Evolutionary conservation across 2,113 vertebrate species (phyloP).

Genomic region (Oncorhynchus mykiss): DNA sequence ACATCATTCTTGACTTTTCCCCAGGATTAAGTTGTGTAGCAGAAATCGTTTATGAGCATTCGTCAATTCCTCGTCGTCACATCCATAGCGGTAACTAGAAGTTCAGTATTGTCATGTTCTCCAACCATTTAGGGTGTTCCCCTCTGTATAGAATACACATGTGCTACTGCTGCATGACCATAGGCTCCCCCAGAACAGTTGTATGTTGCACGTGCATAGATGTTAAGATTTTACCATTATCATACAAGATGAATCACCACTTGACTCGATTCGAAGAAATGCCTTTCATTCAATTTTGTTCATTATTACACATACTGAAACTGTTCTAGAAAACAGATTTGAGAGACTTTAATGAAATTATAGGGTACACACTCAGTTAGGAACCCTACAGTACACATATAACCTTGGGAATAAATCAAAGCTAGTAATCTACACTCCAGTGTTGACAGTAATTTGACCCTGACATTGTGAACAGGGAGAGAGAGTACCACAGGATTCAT

Average conservation of each 20-base stretch:
- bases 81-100: slow-evolving; percentile 24
- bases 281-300: not conserved
- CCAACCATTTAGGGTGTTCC: not conserved
- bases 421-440: not conserved
- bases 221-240: not conserved
- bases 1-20: slow-evolving; percentile 35
- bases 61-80: slow-evolving; percentile 32
- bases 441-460: not conserved
- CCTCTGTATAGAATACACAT: not conserved
- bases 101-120: slow-evolving; percentile 55
- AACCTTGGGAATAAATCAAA: not conserved
- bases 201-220: not conserved
- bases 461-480: not conserved
- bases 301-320: not conserved
- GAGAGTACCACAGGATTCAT: not conserved
- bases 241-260: not conserved
- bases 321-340: not conserved
- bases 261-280: not conserved
- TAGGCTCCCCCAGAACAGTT: not conserved
- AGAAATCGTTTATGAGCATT: slow-evolving; percentile 32
- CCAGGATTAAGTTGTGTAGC: slow-evolving; percentile 56
- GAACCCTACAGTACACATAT: not conserved
- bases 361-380: not conserved
- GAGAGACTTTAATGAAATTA: not conserved
- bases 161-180: not conserved